Evolutionary conservation across 2,797 vertebrate genomes (phyloP).

Genomic region (Trachurus trachurus): DNA sequence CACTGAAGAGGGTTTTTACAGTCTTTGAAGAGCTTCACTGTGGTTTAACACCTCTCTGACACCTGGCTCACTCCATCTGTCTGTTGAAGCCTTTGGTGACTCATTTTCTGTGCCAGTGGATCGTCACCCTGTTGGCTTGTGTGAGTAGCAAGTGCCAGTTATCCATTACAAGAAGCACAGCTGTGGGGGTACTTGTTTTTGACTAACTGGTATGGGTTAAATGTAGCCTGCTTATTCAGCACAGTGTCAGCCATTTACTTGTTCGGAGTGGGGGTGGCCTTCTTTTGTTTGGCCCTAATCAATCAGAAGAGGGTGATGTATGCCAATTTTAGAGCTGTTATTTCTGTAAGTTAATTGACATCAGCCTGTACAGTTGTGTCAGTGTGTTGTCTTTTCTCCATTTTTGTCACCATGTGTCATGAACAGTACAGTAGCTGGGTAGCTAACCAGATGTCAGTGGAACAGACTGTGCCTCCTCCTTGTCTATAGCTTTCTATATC

Average conservation of each 20-base stretch:
- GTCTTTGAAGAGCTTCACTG: constrained; percentile 2
- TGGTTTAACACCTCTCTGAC: constrained; percentile 18
- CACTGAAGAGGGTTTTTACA: constrained; percentile 12
- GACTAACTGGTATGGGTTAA: background rate
- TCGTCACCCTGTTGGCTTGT: background rate
- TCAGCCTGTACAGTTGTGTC: background rate
- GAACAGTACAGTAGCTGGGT: background rate
- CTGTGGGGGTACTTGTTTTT: background rate
- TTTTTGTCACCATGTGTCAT: background rate
- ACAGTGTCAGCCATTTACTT: background rate
- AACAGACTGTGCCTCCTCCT: background rate
- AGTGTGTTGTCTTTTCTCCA: background rate
- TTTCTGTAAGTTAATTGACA: background rate
- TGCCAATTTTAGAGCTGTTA: background rate
- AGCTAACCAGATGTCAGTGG: background rate
- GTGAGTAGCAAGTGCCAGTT: background rate
- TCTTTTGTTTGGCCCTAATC: background rate
- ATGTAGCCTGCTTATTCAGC: background rate
- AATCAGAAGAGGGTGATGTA: background rate
- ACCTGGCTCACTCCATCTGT: constrained; percentile 11
- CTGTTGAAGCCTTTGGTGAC: background rate
- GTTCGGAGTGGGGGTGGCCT: background rate
- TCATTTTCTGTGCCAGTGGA: background rate
- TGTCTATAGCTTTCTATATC: background rate
- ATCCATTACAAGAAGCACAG: background rate